phyloP scores from a whole-genome alignment of 2,888 invertebrate species.

The Ferrisia virgata region DNA sequence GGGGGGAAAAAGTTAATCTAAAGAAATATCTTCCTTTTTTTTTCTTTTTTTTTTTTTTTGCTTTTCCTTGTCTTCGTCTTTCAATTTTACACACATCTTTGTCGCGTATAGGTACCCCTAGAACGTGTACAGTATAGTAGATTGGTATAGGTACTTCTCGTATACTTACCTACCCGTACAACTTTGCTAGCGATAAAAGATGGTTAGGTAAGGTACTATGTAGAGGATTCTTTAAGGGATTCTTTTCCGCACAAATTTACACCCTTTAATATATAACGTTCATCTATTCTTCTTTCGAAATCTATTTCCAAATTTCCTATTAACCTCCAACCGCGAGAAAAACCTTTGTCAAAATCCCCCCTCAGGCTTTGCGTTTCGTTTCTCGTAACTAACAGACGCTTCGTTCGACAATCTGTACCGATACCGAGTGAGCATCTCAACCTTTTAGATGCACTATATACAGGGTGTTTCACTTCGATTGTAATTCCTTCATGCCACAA shows the following conservation, averaged over 20 bases:
- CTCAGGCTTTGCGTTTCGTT: neutral
- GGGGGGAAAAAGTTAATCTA: slow-evolving; percentile 13
- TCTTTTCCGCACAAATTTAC: slow-evolving; percentile 16
- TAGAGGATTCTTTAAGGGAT: neutral
- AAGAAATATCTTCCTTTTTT: slow-evolving; percentile 2
- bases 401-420: neutral
- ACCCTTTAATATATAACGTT: slow-evolving; percentile 23
- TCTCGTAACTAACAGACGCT: neutral
- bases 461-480: too few species aligned
- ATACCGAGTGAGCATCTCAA: neutral
- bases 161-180: neutral
- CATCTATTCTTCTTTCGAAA: neutral
- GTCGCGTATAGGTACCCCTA: too few species aligned
- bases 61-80: neutral
- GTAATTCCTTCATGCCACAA: too few species aligned
- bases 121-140: too few species aligned
- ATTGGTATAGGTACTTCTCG: neutral
- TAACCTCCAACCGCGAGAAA: neutral
- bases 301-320: slow-evolving; percentile 20
- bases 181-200: neutral
- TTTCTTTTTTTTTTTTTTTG: neutral
- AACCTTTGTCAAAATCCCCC: neutral
- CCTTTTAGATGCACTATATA: too few species aligned
- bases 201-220: neutral
- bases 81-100: slow-evolving; percentile 14